Evolutionary conservation across 2,888 invertebrate species (phyloP), one percentile per base, ranked within the genome.

Genomic region (Stictocephala bisonia): DNA sequence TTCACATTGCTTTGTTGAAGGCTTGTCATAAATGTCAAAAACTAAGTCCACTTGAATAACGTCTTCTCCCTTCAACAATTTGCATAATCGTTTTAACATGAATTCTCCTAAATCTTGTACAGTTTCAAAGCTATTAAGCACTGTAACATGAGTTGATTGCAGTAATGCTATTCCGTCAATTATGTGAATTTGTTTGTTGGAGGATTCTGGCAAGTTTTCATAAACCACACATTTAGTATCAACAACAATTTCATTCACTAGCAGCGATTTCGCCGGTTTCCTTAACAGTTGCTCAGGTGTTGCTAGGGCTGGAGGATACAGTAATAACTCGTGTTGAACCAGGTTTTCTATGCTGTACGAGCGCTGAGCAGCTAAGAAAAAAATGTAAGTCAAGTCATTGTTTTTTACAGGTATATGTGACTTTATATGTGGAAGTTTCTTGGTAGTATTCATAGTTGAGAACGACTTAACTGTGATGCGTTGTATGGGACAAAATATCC

Each of bases 331-430:
- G 29, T 41, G 71, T 41, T 58, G 58, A 53, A 71, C 71, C 44
- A 71, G 58, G 44, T 58, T 40, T 58, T 72, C 48, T 35, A 64
- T 66, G 64, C 50, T 66, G 35, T 71, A 64, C 40, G 15, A 18
- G 22, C 31, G 56, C 44, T 64, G 66, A 35, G 40, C 66, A 35
- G 66, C 66, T 41, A 64, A 64, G 44, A 41, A 41, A 68, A 44
- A 50, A 50, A 68, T 60, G 29, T 31, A 64, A 22, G 51, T 69
- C 29, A 51, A 29, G 24, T 67, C 41, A n/a, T 67, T 67, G 7
- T 67, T 22, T 67, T 48, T 27, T 44, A 27, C 48, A 50, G 9
- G 20, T n/a, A 64, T 2, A 18, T 64, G 13, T 24, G 64, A 64
- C 15, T 29, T 6, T 18, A 48, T 51, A 3, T 58, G 58, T 29